These are phyloP conservation scores for Autographa gamma DNA, from an alignment of 2,888 invertebrate species.

Conservation along the genomic window DNA sequence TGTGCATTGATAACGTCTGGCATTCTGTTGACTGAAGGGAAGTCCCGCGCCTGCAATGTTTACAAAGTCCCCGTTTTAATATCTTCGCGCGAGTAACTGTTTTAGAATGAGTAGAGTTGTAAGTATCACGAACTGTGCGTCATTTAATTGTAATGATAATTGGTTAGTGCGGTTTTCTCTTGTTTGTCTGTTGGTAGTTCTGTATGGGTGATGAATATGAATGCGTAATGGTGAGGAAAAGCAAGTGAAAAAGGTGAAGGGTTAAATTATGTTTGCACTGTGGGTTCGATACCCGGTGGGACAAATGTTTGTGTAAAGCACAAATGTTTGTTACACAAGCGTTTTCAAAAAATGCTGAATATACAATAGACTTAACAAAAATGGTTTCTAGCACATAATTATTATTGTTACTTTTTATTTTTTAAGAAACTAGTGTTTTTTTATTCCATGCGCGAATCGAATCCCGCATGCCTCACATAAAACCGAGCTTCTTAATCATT, in stretches of 20 bases:
- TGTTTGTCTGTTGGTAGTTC: background rate
- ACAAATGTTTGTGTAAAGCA: too few relatives aligned
- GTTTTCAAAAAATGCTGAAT: too few relatives aligned
- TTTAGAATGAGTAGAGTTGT: background rate
- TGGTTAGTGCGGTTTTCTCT: background rate
- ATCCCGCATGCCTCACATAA: background rate
- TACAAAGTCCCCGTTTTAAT: background rate
- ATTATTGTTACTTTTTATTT: too few relatives aligned
- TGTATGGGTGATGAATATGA: too few relatives aligned
- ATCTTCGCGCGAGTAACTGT: background rate
- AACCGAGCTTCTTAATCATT: background rate
- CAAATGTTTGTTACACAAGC: too few relatives aligned
- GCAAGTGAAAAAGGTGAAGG: too few relatives aligned
- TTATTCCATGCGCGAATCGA: background rate
- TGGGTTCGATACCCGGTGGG: too few relatives aligned
- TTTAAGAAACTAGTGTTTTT: too few relatives aligned
- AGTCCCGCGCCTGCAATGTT: background rate
- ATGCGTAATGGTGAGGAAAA: too few relatives aligned
- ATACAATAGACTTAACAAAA: too few relatives aligned
- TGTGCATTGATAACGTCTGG: slow-evolving; percentile 22
- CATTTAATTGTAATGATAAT: background rate
- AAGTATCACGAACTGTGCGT: background rate
- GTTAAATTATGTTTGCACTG: too few relatives aligned
- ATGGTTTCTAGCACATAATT: too few relatives aligned
- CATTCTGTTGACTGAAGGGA: background rate